Conservation (phyloP, 2,113 vertebrate genomes). For the Echinops telfairi region DNA sequence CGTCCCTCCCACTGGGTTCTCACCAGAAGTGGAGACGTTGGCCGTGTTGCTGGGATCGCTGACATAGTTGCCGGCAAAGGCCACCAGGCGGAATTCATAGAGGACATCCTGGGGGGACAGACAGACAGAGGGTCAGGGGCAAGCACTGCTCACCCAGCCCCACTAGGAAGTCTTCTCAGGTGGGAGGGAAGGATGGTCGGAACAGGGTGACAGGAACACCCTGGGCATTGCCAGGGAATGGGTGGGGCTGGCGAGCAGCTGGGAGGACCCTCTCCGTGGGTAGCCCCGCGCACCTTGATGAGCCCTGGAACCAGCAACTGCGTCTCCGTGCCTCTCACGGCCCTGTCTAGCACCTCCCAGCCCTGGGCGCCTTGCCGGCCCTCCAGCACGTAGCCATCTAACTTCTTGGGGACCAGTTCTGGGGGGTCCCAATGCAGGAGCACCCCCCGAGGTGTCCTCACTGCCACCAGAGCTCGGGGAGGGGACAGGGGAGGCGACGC, state of each 20-base stretch:
- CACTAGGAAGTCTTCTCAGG: not conserved
- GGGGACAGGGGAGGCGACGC: constrained; percentile 87
- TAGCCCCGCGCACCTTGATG: constrained; percentile 88
- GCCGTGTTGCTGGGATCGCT: constrained; percentile 94
- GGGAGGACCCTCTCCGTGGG: fast-evolving
- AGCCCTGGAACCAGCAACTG: constrained; percentile 94
- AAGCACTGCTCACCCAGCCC: not conserved
- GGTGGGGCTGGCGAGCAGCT: too few relatives aligned
- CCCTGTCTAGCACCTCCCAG: constrained; percentile 92
- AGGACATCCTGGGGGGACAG: constrained; percentile 88
- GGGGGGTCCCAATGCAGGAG: constrained; percentile 93
- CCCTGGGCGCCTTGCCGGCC: constrained; percentile 89
- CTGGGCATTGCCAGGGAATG: not conserved
- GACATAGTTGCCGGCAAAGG: constrained; percentile 91
- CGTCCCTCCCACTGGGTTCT: constrained; percentile 30
- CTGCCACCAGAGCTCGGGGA: constrained; percentile 89
- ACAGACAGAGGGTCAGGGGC: not conserved
- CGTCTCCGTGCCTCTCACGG: constrained; percentile 89
- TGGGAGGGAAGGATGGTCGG: not conserved
- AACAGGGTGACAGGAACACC: not conserved
- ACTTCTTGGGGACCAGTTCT: constrained; percentile 82
- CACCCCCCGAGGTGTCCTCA: constrained; percentile 90
- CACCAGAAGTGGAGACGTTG: constrained; percentile 94
- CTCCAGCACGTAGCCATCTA: constrained; percentile 93
- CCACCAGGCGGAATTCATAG: constrained; percentile 95